Evolutionary conservation across 1,140 invertebrate species (phyloP).

Genomic region (Caenorhabditis elegans): DNA sequence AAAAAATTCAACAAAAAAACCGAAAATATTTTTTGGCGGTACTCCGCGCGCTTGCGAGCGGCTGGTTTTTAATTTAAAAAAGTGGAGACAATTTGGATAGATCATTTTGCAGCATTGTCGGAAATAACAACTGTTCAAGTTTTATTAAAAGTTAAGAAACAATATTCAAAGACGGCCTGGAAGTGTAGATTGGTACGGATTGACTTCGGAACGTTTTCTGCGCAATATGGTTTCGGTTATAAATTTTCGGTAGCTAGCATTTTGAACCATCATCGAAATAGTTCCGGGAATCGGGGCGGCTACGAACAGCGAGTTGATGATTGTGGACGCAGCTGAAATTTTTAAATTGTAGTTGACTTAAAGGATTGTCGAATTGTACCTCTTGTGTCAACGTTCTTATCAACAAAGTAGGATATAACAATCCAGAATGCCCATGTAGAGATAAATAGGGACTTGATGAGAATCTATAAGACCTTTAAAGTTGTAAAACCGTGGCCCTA

Average conservation of each 20-base stretch:
- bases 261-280: neutral
- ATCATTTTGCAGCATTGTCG: too few relatives aligned
- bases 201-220: neutral
- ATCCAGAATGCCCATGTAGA: neutral
- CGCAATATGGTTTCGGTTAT: neutral
- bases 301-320: neutral
- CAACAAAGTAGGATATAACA: neutral
- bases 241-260: neutral
- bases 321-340: neutral
- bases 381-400: neutral
- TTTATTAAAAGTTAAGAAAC: too few relatives aligned
- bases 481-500: too few relatives aligned
- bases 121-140: too few relatives aligned
- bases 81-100: too few relatives aligned
- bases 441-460: neutral
- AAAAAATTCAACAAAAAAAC: too few relatives aligned
- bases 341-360: too few relatives aligned
- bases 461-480: neutral
- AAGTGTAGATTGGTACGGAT: neutral
- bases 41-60: too few relatives aligned
- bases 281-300: neutral
- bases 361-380: neutral
- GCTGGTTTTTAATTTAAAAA: too few relatives aligned
- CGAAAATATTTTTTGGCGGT: too few relatives aligned
- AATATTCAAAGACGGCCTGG: neutral